Percentiles rank a stretch among this genome's conserved stretches.
These are phyloP conservation scores for Nemoura dubitans DNA, from an alignment of 2,888 invertebrate species.

Conservation along the genomic window DNA sequence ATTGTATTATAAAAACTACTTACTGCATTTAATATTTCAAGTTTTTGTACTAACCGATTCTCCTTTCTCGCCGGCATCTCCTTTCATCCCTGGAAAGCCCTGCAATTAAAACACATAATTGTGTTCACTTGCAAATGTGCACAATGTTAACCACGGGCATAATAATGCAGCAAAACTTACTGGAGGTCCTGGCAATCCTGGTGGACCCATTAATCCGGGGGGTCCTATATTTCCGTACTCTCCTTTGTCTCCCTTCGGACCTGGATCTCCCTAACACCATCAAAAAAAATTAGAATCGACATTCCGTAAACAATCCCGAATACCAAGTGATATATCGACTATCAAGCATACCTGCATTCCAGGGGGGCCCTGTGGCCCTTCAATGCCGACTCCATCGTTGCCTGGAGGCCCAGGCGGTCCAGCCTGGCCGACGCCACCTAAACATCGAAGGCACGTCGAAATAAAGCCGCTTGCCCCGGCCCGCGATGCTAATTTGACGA, in stretches of 20 bases:
- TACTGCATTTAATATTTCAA: neutral
- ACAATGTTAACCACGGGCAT: neutral
- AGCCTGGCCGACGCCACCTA: constrained; percentile 78
- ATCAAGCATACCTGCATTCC: constrained; percentile 74
- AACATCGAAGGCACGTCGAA: constrained; percentile 52
- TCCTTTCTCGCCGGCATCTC: constrained; percentile 91
- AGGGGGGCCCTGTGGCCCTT: constrained; percentile 88
- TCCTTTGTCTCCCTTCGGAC: constrained; percentile 88
- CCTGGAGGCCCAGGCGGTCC: constrained; percentile 82
- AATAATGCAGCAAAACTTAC: constrained; percentile 56
- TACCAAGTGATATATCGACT: neutral
- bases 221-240: constrained; percentile 92
- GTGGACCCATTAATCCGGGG: constrained; percentile 93
- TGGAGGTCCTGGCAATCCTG: constrained; percentile 75
- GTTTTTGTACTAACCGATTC: constrained; percentile 78
- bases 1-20: constrained; percentile 50
- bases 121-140: neutral
- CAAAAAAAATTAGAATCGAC: neutral
- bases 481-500: neutral
- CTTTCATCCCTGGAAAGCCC: constrained; percentile 89
- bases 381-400: constrained; percentile 77
- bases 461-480: constrained; percentile 1
- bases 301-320: neutral
- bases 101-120: constrained; percentile 52
- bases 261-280: constrained; percentile 79